phyloP scores from a whole-genome alignment of 1,140 invertebrate genomes.

The Eurosta solidaginis region DNA sequence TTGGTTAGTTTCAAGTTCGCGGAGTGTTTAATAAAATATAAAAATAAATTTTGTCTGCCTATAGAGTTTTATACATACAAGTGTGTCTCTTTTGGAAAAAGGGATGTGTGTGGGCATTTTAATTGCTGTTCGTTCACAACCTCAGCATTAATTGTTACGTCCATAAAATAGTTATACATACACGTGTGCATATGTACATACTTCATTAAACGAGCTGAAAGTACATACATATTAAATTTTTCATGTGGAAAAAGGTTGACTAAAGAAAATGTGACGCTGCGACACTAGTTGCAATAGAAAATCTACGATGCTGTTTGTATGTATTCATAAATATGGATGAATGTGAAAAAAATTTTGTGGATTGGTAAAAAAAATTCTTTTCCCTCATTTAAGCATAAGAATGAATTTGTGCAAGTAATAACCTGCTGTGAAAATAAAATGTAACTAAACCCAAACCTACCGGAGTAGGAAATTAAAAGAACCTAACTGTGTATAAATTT shows the following conservation, averaged over 20 bases:
- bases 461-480: no score
- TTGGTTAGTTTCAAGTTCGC: not conserved
- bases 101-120: constrained; percentile 23
- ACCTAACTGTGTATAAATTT: no score
- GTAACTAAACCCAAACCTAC: no score
- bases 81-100: constrained; percentile 10
- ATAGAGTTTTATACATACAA: not conserved
- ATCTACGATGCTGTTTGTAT: not conserved
- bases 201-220: not conserved
- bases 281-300: not conserved
- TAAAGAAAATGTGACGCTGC: not conserved
- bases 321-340: not conserved
- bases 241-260: not conserved
- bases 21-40: not conserved
- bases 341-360: not conserved
- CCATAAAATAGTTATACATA: not conserved
- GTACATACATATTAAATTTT: not conserved
- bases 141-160: not conserved
- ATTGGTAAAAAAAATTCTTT: not conserved
- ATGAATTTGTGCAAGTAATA: no score
- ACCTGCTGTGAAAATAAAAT: no score
- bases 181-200: not conserved
- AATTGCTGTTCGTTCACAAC: not conserved
- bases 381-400: no score
- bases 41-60: not conserved